Evolutionary conservation across 2,113 vertebrate genomes (phyloP).

Genomic region (Odocoileus virginianus): DNA sequence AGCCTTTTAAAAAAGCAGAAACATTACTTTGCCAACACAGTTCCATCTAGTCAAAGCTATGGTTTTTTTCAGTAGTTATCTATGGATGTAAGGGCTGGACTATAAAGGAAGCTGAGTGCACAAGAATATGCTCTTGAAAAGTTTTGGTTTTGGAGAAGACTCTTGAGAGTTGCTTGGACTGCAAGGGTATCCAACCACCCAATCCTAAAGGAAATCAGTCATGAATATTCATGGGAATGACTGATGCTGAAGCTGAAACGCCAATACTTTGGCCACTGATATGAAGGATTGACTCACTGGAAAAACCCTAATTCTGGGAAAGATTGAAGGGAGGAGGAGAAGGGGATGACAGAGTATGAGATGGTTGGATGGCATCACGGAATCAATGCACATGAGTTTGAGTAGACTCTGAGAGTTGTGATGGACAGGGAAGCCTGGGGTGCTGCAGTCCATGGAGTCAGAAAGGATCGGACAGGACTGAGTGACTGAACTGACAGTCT

Average conservation of each 20-base stretch:
- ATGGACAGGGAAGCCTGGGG: not conserved
- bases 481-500: not conserved
- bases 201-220: not conserved
- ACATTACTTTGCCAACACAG: not conserved
- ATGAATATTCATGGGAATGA: not conserved
- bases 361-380: not conserved
- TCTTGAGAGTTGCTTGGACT: not conserved
- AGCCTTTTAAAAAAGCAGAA: not conserved
- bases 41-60: not conserved
- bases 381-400: not conserved
- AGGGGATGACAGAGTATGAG: not conserved
- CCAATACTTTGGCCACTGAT: not conserved
- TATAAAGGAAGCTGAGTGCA: not conserved
- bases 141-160: not conserved
- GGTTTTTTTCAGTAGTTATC: not conserved
- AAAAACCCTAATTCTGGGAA: not conserved
- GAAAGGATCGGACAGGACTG: not conserved
- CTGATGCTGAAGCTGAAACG: not conserved
- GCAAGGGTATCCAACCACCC: not conserved
- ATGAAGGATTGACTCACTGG: not conserved
- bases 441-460: not conserved
- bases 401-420: not conserved
- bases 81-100: not conserved
- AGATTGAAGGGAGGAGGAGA: not conserved
- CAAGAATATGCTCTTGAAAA: not conserved